Base-by-base conservation (phyloP, 30 jellyfish, hydroid and myxozoan genomes). In the Calvadosia cruxmelitensis region DNA sequence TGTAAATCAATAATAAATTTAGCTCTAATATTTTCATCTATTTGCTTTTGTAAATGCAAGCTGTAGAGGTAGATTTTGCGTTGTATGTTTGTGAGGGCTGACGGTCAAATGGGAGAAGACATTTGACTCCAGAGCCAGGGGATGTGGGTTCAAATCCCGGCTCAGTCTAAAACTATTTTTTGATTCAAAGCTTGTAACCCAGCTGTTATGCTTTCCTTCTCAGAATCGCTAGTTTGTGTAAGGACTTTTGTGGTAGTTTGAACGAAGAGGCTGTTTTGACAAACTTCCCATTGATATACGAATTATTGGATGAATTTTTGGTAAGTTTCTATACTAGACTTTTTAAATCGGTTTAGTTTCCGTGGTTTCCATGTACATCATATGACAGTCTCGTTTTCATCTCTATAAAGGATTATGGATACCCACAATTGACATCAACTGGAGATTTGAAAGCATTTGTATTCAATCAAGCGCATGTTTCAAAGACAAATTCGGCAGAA, bases 231-330 rank as follows among this genome's bases (percentile, higher is more conserved):
- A 31, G 64, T 70, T 64, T 91, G 25, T 91, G 99, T 53, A 91
- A 91, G 61, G 95, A 82, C 50, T 91, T 66, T 51, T 91, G 95
- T 75, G 99, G 99, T 23, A 88, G 67, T 0, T 68, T 91, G 50
- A 82, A 78, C 74, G 99, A 91, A 62, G 95, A 76, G 34, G 84
- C 95, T 2, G 61, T 91, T 2, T 35, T 81, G 26, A 63, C 84
- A 52, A 91, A 91, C 42, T 91, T 91, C 71, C 74, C 99, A 31
- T 70, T 91, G 50, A 83, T 91, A 12, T 91, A 91, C 64, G 99
- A 91, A 78, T 57, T 91, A 23, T 81, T 91, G 1, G 99, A 91
- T 64, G 99, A 91, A 74, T 84, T 91, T 26, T 65, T 91, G 92
- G 94, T 82, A 13, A 74, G 94, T 63, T n/a, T n/a, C n/a, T 49